Evolutionary conservation across 2,888 invertebrate genomes (phyloP), one percentile per base, ranked within the genome.

Genomic region (Lasioglossum morio): DNA sequence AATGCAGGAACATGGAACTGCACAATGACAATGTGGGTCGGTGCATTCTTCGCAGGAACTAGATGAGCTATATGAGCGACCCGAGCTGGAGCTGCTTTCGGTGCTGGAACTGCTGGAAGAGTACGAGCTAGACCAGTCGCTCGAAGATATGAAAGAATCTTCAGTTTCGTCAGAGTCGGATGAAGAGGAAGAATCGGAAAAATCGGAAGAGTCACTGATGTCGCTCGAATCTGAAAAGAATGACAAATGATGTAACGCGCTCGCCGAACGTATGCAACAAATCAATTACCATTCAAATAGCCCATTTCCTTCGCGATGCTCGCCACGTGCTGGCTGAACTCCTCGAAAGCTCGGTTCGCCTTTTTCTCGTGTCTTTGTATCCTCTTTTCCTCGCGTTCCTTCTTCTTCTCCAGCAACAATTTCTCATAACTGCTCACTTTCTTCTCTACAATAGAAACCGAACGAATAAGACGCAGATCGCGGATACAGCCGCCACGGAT

Each of bases 301-400:
- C 72, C 73, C 46, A 84, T 82, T 57, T 84, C 40, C 4, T 34
- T 75, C 4, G 30, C 76, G 4, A 88, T 74, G 0, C 5, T 66
- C 3, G 63, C 40, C 14, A 92, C 85, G 8, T 84, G 78, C 27
- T 57, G 37, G 23, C 78, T 82, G 60, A 91, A 88, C 53, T 77
- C 46, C 2, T 70, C 46, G 12, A 92, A 79, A 16, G 87, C 86
- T 8, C 72, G 83, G n/a, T 72, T 79, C 27, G 79, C 77, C 23
- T 53, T 77, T 1, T 3, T 75, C 23, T 77, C 82, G 66, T 14
- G 16, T 5, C 72, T 30, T 16, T 19, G 19, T 30, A n/a, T 66
- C 37, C 37, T 37, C n/a, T 27, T 72, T 0, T 4, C 27, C 27
- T 37, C 4, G 1, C n/a, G 73, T 14, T 0, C 74, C 4, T n/a